Percentiles rank a stretch among this genome's conserved stretches.
Evolutionary conservation across 2,797 vertebrate species (phyloP).

Genomic region (Poecilia velifera): DNA sequence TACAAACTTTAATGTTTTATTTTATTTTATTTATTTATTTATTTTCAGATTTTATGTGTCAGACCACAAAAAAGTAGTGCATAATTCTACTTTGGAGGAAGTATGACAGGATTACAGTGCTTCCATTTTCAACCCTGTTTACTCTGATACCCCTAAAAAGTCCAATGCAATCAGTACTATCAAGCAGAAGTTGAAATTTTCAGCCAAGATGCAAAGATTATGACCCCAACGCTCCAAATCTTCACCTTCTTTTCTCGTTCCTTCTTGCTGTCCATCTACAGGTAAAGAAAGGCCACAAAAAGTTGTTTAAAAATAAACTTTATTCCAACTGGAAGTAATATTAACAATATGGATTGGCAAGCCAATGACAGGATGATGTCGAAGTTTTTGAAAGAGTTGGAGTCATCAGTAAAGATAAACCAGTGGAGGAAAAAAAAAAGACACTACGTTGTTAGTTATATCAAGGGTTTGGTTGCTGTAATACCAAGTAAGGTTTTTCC

Average conservation of each 20-base stretch:
- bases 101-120: neutral
- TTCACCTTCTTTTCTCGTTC: neutral
- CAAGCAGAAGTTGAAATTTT: neutral
- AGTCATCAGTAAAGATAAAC: neutral
- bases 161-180: neutral
- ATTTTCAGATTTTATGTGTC: neutral
- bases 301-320: neutral
- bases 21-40: neutral
- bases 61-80: neutral
- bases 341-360: neutral
- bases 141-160: neutral
- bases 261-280: neutral
- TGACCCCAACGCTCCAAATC: neutral
- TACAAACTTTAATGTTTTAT: neutral
- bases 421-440: neutral
- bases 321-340: neutral
- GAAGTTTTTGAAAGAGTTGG: neutral
- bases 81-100: neutral
- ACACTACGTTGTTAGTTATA: neutral
- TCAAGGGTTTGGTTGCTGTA: neutral
- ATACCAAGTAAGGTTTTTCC: neutral
- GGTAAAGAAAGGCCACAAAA: neutral
- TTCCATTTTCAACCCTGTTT: neutral
- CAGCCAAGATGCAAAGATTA: neutral
- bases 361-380: neutral